Evolutionary conservation across 2,797 vertebrate genomes (phyloP).

Genomic region (Oreonectes daqikongensis): DNA sequence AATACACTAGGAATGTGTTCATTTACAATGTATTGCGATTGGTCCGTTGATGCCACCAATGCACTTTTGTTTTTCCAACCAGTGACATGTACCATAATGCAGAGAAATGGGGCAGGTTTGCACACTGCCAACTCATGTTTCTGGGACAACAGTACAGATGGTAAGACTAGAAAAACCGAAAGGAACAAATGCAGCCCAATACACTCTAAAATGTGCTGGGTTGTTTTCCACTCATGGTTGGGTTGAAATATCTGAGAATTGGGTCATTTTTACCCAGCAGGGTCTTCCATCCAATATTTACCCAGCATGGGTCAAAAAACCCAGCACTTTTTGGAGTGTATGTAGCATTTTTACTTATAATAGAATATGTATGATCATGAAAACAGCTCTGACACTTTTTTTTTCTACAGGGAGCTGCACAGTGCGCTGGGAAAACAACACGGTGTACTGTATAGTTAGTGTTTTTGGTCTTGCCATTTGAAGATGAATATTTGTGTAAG

Average conservation of each 20-base stretch:
- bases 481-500: conserved; percentile 46
- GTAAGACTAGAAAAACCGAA: conserved; percentile 66
- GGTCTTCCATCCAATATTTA: too few species aligned
- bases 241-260: too few species aligned
- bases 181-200: not conserved
- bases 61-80: conserved; percentile 15
- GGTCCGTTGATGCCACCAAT: not conserved
- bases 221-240: too few species aligned
- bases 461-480: conserved; percentile 90
- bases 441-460: conserved; percentile 93
- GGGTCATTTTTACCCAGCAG: too few species aligned
- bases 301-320: too few species aligned
- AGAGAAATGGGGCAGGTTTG: conserved; percentile 93
- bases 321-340: too few species aligned
- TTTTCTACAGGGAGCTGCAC: conserved; percentile 85
- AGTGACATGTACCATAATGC: conserved; percentile 95
- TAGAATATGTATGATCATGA: not conserved
- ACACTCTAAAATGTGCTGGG: too few species aligned
- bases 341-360: not conserved
- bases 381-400: not conserved
- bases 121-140: conserved; percentile 92
- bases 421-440: conserved; percentile 95
- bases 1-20: too few species aligned
- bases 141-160: conserved; percentile 93
- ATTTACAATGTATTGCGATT: too few species aligned